Evolutionary conservation across 2,113 vertebrate species (phyloP).

Genomic region (Perca fluviatilis): DNA sequence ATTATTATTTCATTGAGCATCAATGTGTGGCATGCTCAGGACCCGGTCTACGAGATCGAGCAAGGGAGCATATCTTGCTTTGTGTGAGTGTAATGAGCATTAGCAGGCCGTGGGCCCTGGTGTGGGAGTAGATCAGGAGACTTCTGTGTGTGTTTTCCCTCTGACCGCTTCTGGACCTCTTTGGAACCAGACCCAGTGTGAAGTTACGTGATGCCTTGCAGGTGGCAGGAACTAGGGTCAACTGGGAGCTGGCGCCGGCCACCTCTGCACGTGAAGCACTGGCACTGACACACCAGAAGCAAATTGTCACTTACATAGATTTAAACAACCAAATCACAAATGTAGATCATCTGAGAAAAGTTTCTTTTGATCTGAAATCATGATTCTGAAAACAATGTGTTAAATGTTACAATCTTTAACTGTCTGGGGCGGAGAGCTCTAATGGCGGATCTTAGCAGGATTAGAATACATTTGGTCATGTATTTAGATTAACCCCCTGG

Average conservation of each 20-base stretch:
- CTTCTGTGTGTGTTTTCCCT: constrained; percentile 52
- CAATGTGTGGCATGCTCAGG: constrained; percentile 60
- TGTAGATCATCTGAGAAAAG: neutral
- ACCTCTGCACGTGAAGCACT: constrained; percentile 31
- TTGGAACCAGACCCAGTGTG: constrained; percentile 16
- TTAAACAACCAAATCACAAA: neutral
- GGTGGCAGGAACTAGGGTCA: constrained; percentile 36
- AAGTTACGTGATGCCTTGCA: constrained; percentile 72
- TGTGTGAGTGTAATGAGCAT: constrained; percentile 75
- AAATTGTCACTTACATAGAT: constrained; percentile 1
- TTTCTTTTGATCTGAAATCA: neutral
- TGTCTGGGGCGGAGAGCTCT: too few relatives aligned
- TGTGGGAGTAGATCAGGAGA: constrained; percentile 58
- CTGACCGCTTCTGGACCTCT: constrained; percentile 54
- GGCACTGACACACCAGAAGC: constrained; percentile 11
- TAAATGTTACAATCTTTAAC: neutral
- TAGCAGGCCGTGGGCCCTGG: constrained; percentile 63
- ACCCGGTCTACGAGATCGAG: constrained; percentile 49
- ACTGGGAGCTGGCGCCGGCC: neutral
- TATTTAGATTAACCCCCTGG: too few relatives aligned
- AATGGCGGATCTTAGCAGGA: too few relatives aligned
- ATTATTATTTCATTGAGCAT: constrained; percentile 61
- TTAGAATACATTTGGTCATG: too few relatives aligned
- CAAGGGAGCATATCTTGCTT: constrained; percentile 63
- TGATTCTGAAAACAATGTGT: neutral